phyloP scores from a whole-genome alignment of 2,113 vertebrate species.

The Actenoides hombroni region DNA sequence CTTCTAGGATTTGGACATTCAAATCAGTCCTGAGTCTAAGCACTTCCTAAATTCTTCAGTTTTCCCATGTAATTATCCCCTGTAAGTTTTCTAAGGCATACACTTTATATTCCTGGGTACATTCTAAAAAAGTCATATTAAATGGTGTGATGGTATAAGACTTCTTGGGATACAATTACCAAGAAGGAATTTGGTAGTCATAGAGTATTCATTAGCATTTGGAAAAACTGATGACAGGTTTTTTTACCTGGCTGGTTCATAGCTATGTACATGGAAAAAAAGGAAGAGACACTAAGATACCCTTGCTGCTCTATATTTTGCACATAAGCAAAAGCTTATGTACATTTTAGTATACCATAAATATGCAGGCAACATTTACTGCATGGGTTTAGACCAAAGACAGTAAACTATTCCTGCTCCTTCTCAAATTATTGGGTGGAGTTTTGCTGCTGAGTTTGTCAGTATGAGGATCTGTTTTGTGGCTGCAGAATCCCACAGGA shows the following conservation, averaged over 20 bases:
- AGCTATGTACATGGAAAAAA: background rate
- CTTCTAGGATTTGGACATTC: background rate
- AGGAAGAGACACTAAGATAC: background rate
- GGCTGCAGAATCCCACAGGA: background rate
- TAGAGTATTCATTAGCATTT: background rate
- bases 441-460: background rate
- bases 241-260: background rate
- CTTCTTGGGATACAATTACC: background rate
- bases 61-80: background rate
- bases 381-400: background rate
- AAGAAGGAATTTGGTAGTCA: background rate
- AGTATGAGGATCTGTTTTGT: background rate
- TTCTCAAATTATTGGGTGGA: background rate
- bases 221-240: background rate
- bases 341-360: background rate
- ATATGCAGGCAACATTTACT: background rate
- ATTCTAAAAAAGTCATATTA: background rate
- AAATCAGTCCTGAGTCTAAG: background rate
- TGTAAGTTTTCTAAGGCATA: background rate
- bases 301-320: background rate
- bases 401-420: background rate
- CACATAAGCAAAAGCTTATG: background rate
- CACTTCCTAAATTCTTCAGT: background rate
- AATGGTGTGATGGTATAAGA: background rate
- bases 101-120: background rate